phyloP scores from a whole-genome alignment of 2,797 vertebrate species.

The Muraenolepis orangiensis region DNA sequence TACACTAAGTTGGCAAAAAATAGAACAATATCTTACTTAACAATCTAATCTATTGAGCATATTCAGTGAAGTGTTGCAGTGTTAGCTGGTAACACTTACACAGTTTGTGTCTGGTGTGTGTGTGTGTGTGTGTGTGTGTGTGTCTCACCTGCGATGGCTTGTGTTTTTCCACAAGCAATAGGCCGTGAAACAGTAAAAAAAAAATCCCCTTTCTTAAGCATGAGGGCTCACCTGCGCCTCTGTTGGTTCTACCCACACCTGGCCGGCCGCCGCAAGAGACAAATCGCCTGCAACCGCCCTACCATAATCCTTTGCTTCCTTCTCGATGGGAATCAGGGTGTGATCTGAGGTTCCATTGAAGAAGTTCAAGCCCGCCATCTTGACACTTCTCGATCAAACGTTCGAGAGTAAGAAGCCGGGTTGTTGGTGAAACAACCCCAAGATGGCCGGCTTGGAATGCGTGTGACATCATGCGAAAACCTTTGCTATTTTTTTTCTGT shows the following conservation, averaged over 20 bases:
- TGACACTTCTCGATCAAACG: neutral
- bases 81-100: too few relatives aligned
- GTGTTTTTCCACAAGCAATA: constrained; percentile 1
- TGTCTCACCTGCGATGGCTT: neutral
- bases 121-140: neutral
- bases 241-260: constrained; percentile 38
- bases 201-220: constrained; percentile 4
- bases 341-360: neutral
- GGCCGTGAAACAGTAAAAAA: constrained; percentile 10
- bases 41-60: too few relatives aligned
- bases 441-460: neutral
- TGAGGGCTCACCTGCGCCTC: constrained; percentile 50
- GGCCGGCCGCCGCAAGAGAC: constrained; percentile 29
- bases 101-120: constrained; percentile 21
- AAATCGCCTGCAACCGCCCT: constrained; percentile 24
- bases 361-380: neutral
- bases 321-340: neutral
- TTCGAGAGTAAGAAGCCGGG: neutral
- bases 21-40: too few relatives aligned
- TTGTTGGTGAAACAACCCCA: neutral
- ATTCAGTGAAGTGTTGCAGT: too few relatives aligned
- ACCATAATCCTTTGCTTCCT: constrained; percentile 9
- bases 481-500: neutral
- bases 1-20: too few relatives aligned
- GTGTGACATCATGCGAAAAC: too few relatives aligned